Conservation (phyloP, 2,888 invertebrate species). For the Plebejus melissa region DNA sequence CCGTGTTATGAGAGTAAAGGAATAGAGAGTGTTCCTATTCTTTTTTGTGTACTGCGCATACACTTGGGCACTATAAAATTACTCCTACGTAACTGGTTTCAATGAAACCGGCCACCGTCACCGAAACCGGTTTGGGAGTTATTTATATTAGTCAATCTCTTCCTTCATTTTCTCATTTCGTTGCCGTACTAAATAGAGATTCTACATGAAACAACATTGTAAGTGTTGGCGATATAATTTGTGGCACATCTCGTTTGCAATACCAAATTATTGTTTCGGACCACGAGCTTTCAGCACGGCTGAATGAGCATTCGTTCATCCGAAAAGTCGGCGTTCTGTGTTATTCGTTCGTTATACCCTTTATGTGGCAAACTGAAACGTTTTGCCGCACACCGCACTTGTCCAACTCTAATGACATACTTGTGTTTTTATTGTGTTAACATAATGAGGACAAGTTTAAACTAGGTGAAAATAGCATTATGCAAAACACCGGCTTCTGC, state of each 20-base stretch:
- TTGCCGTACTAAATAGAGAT: not conserved
- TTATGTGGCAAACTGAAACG: constrained; percentile 26
- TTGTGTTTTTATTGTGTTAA: constrained; percentile 27
- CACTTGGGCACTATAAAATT: no score
- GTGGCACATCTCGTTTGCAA: constrained; percentile 12
- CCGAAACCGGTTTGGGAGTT: no score
- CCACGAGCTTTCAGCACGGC: constrained; percentile 20
- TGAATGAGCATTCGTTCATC: constrained; percentile 22
- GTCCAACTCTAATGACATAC: constrained; percentile 23
- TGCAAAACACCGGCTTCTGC: not conserved
- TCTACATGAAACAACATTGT: not conserved
- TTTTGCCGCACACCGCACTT: constrained; percentile 1
- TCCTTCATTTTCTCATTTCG: not conserved
- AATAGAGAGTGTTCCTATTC: no score
- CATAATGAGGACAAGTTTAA: constrained; percentile 12
- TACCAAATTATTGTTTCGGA: constrained; percentile 17
- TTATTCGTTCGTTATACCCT: constrained; percentile 19
- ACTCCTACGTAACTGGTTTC: no score
- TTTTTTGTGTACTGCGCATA: no score
- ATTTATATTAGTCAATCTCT: not conserved
- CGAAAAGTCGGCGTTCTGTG: constrained; percentile 21
- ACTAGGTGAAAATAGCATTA: constrained; percentile 22
- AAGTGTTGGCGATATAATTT: not conserved
- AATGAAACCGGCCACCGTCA: no score
- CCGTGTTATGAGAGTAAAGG: no score